These are phyloP conservation scores for Labeo calbasu DNA, from an alignment of 2,797 vertebrate genomes.

Conservation along the genomic window DNA sequence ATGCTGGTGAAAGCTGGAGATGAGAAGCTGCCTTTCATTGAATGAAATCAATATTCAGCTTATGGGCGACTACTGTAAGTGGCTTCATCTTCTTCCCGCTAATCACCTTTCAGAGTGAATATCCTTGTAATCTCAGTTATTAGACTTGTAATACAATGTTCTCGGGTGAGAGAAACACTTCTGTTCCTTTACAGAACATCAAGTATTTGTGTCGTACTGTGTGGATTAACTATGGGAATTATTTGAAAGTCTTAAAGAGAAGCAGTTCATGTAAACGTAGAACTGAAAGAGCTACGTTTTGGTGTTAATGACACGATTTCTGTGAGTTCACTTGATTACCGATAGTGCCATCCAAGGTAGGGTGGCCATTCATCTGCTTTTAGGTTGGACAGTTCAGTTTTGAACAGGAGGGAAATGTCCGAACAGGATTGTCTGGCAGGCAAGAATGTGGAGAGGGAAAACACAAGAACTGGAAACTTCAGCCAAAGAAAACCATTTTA, in stretches of 20 bases:
- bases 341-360: neutral
- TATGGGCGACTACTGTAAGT: conserved; percentile 65
- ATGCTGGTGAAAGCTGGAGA: conserved; percentile 65
- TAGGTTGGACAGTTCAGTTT: neutral
- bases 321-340: neutral
- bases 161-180: neutral
- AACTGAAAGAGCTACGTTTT: neutral
- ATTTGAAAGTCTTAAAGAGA: conserved; percentile 2
- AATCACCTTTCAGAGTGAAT: conserved; percentile 66
- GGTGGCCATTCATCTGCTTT: neutral
- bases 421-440: neutral
- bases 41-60: conserved; percentile 73
- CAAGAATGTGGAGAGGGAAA: neutral
- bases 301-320: neutral
- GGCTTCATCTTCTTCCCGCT: conserved; percentile 63
- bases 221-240: neutral
- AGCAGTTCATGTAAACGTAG: neutral
- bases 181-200: neutral
- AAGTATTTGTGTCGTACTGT: no score
- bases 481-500: neutral
- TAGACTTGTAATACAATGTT: conserved; percentile 46
- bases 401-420: neutral
- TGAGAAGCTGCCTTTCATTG: conserved; percentile 70
- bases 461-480: neutral
- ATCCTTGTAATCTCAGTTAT: conserved; percentile 68